These are phyloP conservation scores for Vulpes ferrilata DNA, from an alignment of 2,113 vertebrate species.

Conservation along the genomic window DNA sequence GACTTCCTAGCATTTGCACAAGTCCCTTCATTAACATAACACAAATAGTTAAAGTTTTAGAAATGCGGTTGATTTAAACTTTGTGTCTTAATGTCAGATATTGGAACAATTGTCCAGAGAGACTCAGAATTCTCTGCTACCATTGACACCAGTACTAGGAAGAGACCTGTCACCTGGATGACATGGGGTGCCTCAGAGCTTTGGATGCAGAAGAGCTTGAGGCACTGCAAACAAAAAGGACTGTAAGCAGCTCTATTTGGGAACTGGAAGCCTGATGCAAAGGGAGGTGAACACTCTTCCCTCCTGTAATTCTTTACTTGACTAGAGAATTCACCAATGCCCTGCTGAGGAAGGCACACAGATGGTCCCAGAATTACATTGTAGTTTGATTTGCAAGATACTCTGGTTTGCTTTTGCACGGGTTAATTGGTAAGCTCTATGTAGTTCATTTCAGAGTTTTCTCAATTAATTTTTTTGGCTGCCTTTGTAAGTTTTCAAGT, in stretches of 20 bases:
- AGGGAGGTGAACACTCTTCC: not conserved
- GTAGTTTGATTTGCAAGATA: not conserved
- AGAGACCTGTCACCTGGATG: not conserved
- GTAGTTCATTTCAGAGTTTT: not conserved
- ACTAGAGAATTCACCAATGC: not conserved
- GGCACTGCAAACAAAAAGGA: not conserved
- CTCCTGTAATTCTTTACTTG: not conserved
- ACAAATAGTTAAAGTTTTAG: not conserved
- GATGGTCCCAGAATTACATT: not conserved
- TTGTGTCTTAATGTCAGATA: not conserved
- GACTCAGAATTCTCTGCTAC: not conserved
- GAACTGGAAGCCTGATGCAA: not conserved
- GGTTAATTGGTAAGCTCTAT: not conserved
- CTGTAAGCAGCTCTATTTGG: not conserved
- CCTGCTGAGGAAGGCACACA: not conserved
- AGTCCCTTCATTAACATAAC: slow-evolving; percentile 2
- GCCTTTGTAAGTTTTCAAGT: not conserved
- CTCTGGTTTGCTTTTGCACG: not conserved
- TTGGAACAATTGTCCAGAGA: not conserved
- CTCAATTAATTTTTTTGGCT: not conserved
- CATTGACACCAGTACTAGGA: not conserved
- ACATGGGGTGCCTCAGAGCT: not conserved
- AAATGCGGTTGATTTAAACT: not conserved
- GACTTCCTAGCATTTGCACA: not conserved
- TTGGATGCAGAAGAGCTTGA: not conserved